Percentiles rank a stretch among this genome's conserved stretches.
Conservation (phyloP, 92 coral and sea anemone species). For the Isaurus tuberculatus region DNA sequence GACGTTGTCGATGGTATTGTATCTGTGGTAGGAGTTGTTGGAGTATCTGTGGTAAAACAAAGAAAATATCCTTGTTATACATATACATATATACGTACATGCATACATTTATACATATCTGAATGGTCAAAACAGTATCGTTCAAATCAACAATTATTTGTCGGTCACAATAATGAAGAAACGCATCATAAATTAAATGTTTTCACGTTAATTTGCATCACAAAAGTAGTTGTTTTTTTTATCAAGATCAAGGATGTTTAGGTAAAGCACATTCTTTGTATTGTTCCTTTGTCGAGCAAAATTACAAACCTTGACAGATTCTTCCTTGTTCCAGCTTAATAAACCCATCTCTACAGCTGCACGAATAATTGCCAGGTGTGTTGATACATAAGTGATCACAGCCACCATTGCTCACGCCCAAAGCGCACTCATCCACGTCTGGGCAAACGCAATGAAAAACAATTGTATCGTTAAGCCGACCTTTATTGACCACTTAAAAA, state of each 20-base stretch:
- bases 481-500: too few species aligned
- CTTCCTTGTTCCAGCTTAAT: constrained; percentile 33
- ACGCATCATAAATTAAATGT: too few species aligned
- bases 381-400: constrained; percentile 61
- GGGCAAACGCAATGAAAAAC: constrained; percentile 7
- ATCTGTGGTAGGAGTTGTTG: not conserved
- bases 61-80: not conserved
- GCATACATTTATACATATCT: not conserved
- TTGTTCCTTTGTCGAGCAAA: not conserved
- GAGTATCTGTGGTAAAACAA: not conserved
- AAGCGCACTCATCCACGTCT: constrained; percentile 56
- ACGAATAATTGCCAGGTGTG: constrained; percentile 52
- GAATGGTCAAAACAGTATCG: not conserved
- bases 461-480: too few species aligned
- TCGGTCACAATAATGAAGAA: too few species aligned
- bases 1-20: constrained; percentile 13
- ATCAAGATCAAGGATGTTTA: not conserved
- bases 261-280: too few species aligned
- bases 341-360: constrained; percentile 62
- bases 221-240: not conserved
- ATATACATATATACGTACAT: not conserved
- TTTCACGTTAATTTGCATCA: too few species aligned
- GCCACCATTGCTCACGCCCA: constrained; percentile 53
- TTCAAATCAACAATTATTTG: too few species aligned
- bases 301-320: constrained; percentile 37